phyloP scores from a whole-genome alignment of 2,113 vertebrate species.

The Columba janthina region DNA sequence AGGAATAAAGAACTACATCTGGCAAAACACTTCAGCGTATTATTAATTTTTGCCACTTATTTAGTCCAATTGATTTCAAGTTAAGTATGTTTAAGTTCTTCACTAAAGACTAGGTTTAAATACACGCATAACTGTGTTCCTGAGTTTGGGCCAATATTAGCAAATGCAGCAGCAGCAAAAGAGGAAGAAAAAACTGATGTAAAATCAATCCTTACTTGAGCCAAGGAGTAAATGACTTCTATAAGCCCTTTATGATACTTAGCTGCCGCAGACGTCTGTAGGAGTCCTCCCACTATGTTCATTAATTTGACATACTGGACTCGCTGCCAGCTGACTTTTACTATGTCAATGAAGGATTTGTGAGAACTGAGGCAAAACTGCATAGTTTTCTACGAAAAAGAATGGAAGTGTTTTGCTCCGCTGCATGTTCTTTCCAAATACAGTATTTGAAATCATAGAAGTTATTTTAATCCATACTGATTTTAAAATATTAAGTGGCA shows the following conservation, averaged over 20 bases:
- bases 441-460: neutral
- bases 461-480: neutral
- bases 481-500: neutral
- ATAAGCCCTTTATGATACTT: neutral
- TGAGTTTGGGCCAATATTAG: neutral
- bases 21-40: neutral
- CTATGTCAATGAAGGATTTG: constrained; percentile 28
- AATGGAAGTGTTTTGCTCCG: neutral
- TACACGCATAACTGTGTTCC: accelerated
- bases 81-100: neutral
- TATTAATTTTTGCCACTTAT: neutral
- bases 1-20: neutral
- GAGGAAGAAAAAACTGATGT: neutral
- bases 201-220: neutral
- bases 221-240: neutral
- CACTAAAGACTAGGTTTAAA: neutral
- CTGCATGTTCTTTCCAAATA: neutral
- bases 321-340: neutral
- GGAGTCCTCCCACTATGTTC: neutral
- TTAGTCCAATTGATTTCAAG: neutral
- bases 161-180: neutral
- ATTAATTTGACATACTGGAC: constrained; percentile 2
- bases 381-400: neutral
- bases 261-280: constrained; percentile 21
- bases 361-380: neutral